A percentile compares a stretch with the other conserved stretches of the same genome.
These are phyloP conservation scores for Podabrus alpinus DNA, from an alignment of 2,888 invertebrate species.

Conservation along the genomic window DNA sequence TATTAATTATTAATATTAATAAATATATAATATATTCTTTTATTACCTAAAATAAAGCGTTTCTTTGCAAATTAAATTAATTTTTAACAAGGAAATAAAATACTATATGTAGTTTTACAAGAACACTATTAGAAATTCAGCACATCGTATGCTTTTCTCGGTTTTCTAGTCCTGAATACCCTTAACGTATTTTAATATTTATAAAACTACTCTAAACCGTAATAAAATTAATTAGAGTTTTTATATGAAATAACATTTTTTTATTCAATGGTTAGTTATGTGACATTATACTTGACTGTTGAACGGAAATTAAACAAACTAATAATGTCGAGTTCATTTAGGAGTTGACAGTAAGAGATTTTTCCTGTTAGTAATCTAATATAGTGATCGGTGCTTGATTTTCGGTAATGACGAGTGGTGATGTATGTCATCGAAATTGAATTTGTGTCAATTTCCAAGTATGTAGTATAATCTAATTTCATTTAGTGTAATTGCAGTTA, in stretches of 20 bases:
- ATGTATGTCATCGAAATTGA: slow-evolving; percentile 1
- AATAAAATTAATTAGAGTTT: neutral
- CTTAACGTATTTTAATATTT: neutral
- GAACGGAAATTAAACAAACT: slow-evolving; percentile 42
- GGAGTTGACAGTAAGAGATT: slow-evolving; percentile 10
- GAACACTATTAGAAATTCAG: too few species aligned
- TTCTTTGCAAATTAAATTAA: too few species aligned
- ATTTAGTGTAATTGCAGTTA: neutral
- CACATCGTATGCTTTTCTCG: too few species aligned
- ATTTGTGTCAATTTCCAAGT: neutral
- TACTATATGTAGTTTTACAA: too few species aligned
- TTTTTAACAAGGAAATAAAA: too few species aligned
- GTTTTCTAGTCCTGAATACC: too few species aligned
- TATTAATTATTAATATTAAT: too few species aligned
- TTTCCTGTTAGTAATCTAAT: slow-evolving; percentile 15
- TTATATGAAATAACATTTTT: neutral
- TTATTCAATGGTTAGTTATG: slow-evolving; percentile 26
- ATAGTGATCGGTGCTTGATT: slow-evolving; percentile 7
- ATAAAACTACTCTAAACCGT: neutral
- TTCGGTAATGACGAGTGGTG: slow-evolving; percentile 4
- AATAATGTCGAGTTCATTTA: slow-evolving; percentile 35
- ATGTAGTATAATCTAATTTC: too few species aligned
- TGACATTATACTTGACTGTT: slow-evolving; percentile 36
- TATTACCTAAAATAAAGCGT: too few species aligned
- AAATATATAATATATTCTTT: too few species aligned